Conservation (phyloP, 1,140 invertebrate genomes). For the Fopius arisanus region DNA sequence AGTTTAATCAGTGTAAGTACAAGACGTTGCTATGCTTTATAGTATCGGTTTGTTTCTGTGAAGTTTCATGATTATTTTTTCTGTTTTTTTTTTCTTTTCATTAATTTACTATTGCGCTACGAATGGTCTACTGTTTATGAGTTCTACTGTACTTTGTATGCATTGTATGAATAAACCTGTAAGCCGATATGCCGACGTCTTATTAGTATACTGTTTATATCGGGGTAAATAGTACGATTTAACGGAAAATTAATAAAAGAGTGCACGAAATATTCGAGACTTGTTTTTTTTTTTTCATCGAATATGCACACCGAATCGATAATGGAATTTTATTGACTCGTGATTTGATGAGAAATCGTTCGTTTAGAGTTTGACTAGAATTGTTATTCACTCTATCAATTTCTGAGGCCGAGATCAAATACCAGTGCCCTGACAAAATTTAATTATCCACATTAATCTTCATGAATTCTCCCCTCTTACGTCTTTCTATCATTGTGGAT, state of each 20-base stretch:
- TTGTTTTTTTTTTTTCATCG: neutral
- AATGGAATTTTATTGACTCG: neutral
- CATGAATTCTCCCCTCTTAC: neutral
- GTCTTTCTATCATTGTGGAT: neutral
- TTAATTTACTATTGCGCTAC: conserved; percentile 62
- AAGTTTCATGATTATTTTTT: conserved; percentile 39
- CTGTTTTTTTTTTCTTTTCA: conserved; percentile 38
- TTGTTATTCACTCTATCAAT: neutral
- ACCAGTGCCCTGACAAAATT: neutral
- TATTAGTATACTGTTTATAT: conserved; percentile 38
- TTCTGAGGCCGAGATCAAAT: neutral
- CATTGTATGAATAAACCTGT: conserved; percentile 34
- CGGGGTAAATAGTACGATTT: conserved; percentile 6
- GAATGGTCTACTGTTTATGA: conserved; percentile 59
- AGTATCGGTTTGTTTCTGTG: conserved; percentile 39
- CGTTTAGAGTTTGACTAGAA: neutral
- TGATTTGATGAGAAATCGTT: neutral
- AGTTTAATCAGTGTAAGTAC: conserved; percentile 8
- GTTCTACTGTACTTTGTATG: conserved; percentile 60
- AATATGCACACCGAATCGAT: neutral
- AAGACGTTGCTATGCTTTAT: conserved; percentile 11
- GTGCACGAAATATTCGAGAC: neutral
- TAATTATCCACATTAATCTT: neutral
- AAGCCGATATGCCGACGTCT: conserved; percentile 32
- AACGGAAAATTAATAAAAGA: conserved; percentile 9